These are phyloP conservation scores for Phyllostomus discolor DNA, from an alignment of 2,113 vertebrate genomes.

Conservation along the genomic window DNA sequence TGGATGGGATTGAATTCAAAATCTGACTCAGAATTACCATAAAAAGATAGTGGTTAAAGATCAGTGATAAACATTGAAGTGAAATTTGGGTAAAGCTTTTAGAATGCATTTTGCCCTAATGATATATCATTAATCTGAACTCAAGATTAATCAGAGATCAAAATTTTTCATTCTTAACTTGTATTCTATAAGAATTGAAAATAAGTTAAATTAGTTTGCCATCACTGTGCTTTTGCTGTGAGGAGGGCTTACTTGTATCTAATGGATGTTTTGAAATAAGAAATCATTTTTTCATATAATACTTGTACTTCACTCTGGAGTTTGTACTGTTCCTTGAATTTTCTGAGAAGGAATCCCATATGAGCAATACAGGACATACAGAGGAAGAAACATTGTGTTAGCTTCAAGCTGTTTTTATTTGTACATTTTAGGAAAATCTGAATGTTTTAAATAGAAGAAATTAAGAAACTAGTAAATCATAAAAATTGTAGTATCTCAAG, in stretches of 20 bases:
- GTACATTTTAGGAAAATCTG: background rate
- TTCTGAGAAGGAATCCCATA: background rate
- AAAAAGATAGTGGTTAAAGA: background rate
- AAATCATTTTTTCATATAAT: background rate
- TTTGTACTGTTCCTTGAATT: background rate
- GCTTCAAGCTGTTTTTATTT: background rate
- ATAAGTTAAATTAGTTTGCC: background rate
- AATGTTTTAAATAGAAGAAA: slow-evolving; percentile 3
- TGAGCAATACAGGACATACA: background rate
- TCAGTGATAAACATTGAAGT: background rate
- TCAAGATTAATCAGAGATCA: background rate
- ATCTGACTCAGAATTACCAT: background rate
- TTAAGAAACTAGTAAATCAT: background rate
- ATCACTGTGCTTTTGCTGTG: background rate
- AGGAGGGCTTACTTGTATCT: background rate
- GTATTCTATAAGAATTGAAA: background rate
- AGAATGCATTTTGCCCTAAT: background rate
- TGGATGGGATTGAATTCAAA: background rate
- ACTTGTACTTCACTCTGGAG: background rate
- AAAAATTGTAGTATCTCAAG: slow-evolving; percentile 1
- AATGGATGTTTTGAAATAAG: background rate
- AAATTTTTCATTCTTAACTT: slow-evolving; percentile 2
- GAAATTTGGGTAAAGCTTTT: background rate
- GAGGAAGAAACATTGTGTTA: background rate
- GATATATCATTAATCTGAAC: background rate